Conservation (phyloP, 1,140 invertebrate species). For the Saccostrea glomerata region DNA sequence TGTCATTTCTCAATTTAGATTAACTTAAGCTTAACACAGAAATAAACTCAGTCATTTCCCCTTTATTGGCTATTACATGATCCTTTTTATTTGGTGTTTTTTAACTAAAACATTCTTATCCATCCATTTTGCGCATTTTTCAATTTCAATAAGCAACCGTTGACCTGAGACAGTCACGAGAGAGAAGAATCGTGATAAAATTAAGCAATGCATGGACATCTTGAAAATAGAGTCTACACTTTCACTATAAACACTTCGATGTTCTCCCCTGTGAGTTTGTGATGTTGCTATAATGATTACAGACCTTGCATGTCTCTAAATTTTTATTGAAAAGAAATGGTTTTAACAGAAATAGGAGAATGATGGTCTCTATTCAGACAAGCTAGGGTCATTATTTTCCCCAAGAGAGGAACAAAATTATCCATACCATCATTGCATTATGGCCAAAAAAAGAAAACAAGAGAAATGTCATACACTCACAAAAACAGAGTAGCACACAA, state of each 20-base stretch:
- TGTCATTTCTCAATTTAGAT: conserved; percentile 22
- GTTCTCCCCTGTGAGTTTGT: background rate
- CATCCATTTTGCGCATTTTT: background rate
- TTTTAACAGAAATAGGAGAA: background rate
- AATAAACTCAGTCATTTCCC: conserved; percentile 3
- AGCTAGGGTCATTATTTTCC: background rate
- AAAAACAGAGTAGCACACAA: background rate
- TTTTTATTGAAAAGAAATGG: background rate
- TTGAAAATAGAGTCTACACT: background rate
- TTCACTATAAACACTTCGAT: background rate
- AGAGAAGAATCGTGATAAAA: background rate
- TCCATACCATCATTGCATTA: background rate
- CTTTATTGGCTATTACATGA: background rate
- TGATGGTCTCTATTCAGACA: background rate
- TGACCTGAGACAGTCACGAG: background rate
- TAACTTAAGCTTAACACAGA: conserved; percentile 4
- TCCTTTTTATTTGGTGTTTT: background rate
- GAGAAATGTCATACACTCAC: conserved; percentile 10
- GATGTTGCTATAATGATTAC: background rate
- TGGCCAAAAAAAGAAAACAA: background rate
- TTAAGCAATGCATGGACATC: background rate
- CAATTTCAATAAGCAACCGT: background rate
- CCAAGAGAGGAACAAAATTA: background rate
- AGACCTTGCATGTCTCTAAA: background rate
- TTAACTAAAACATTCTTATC: background rate